Percentiles rank a stretch among this genome's conserved stretches.
Conservation (phyloP, 2,797 vertebrate genomes). For the Notolabrus celidotus region DNA sequence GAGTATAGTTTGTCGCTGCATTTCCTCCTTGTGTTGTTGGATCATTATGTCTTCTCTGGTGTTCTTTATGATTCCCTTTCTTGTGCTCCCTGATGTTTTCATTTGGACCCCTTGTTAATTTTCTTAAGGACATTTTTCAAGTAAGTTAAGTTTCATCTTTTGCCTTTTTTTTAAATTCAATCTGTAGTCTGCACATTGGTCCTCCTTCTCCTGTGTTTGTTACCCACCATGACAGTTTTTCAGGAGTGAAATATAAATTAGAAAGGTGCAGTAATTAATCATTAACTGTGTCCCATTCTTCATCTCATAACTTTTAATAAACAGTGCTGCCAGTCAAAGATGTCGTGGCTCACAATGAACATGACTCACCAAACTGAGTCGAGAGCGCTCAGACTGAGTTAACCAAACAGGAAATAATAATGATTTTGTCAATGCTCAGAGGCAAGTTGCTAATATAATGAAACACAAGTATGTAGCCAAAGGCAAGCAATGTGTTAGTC, state of each 20-base stretch:
- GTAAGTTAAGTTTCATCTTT: no score
- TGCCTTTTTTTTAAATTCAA: no score
- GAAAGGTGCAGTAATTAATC: conserved; percentile 26
- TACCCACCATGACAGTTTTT: no score
- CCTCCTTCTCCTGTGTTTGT: no score
- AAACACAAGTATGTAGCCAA: background rate
- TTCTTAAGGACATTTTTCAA: no score
- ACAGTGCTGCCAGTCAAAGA: conserved; percentile 15
- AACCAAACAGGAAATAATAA: conserved; percentile 13
- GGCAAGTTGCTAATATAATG: conserved; percentile 5
- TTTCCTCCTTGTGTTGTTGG: no score
- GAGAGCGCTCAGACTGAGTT: background rate
- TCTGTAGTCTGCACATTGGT: no score
- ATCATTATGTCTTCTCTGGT: no score
- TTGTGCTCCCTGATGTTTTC: no score
- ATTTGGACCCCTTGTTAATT: no score
- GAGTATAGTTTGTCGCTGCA: no score
- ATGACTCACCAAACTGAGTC: conserved; percentile 4
- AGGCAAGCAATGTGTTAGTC: background rate
- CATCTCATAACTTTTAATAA: conserved; percentile 34
- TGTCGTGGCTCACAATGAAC: background rate
- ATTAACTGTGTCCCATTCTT: conserved; percentile 10
- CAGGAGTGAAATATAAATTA: background rate
- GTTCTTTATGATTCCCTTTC: no score
- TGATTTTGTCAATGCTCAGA: conserved; percentile 16